Evolutionary conservation across 2,797 vertebrate genomes (phyloP), one percentile per base, ranked within the genome.

Genomic region (Bryconaethiops microstoma): DNA sequence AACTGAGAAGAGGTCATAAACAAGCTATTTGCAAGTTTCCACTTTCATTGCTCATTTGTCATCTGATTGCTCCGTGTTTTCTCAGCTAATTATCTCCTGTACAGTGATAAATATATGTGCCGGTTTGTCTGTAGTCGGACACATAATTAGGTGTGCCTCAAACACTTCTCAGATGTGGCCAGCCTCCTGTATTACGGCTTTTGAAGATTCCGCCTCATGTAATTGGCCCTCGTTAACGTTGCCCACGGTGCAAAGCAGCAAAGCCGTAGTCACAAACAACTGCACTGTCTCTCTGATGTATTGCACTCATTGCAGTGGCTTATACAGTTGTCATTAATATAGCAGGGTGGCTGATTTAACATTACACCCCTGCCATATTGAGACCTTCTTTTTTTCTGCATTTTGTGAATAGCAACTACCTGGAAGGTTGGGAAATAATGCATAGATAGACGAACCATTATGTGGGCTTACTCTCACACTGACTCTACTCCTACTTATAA

Each of bases 11-110:
- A 89, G 83, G 87, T 88, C 84, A 83, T 69, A 86, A 89, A 88
- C 76, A 84, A 87, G 86, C 73, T 84, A 82, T 89, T 79, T 87
- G 86, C 64, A 59, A 84, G 82, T 86, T 90, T 89, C 72, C 7
- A 35, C 80, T 87, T 70, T 45, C 10, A 70, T 77, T 74, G 70
- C 87, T 89, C 69, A 87, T 90, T 91, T 89, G 76, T 89, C 87
- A 81, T 89, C 60, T 77, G 19, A 71, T 68, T 78, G 86, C 82
- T 87, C 77, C 45, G 29, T 91, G 87, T 90, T 92, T 90, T 91
- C 88, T 86, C 89, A 91, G 86, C 86, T 85, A 91, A 91, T 93
- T 90, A 92, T 91, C 90, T 89, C 72, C 72, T 85, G 54, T 88
- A 81, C 86, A 77, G 82, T 92, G 88, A 92, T 90, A 88, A 89